Evolutionary conservation across 2,113 vertebrate genomes (phyloP).

Genomic region (Rhinoptilus africanus): DNA sequence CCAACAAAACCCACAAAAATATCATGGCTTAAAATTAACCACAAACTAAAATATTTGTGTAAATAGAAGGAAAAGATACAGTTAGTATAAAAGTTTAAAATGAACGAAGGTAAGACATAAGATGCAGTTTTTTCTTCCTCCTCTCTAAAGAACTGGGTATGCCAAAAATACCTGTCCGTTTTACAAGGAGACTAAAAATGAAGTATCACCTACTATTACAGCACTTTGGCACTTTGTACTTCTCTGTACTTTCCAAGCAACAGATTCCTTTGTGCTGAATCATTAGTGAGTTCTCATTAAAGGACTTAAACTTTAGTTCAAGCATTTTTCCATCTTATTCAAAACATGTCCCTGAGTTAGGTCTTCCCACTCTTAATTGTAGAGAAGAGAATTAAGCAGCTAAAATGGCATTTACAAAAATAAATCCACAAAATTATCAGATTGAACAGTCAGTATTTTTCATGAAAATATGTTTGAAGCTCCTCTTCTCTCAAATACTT

Average conservation of each 20-base stretch:
- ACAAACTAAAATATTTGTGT: not conserved
- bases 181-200: not conserved
- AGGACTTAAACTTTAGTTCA: not conserved
- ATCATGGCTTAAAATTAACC: not conserved
- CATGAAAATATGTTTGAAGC: not conserved
- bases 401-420: not conserved
- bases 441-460: not conserved
- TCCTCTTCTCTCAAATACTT: not conserved
- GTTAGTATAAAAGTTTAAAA: not conserved
- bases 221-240: not conserved
- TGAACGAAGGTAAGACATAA: not conserved
- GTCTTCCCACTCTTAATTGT: not conserved
- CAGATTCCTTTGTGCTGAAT: not conserved
- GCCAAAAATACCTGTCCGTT: not conserved
- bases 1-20: not conserved
- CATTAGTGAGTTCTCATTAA: not conserved
- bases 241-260: not conserved
- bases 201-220: not conserved
- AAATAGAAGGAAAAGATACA: not conserved
- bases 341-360: not conserved
- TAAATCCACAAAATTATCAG: not conserved
- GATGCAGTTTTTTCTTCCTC: fast-evolving
- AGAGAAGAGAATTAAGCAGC: not conserved
- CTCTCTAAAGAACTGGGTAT: not conserved
- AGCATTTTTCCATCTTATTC: not conserved